Base-by-base conservation (phyloP, 2,113 vertebrate genomes). In the Gymnorhina tibicen region DNA sequence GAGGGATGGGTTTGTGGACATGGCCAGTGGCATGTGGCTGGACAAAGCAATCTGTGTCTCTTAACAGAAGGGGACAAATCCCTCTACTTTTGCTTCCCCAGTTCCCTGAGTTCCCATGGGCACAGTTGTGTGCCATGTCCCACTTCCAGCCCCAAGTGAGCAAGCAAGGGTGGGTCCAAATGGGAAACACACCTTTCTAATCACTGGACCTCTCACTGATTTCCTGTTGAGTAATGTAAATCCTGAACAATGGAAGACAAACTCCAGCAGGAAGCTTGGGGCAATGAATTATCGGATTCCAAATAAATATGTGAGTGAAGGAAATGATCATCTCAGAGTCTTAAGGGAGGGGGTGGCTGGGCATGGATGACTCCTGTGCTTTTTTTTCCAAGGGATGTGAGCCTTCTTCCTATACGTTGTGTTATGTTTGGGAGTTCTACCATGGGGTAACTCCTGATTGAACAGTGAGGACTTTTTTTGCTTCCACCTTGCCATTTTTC, bases 221-320 rank as follows among this genome's bases (percentile, higher is more conserved):
- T 97, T 97, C 97, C 97, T 80, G 84, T 82, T 96, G 97, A 95
- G 96, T 97, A 93, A 96, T 95, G 78, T 93, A 83, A 94, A 91
- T 87, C 84, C 63, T 80, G 78, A 97, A 97, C 95, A 97, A 97
- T 96, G 91, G 86, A 81, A 96, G 92, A 94, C 62, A 96, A 93
- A 86, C 81, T 90, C 84, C 91, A 95, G 84, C 94, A 96, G 97
- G 97, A 97, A 97, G 78, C 94, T 55, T 74, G 68, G 67, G 56
- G 87, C 87, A 91, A 41, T 95, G 94, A 95, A 95, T 96, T 95
- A 96, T 89, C 89, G 7, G 77, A 73, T 91, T 97, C 69, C 91
- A 97, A 97, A 96, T 91, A 96, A 96, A 93, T 73, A 91, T 14
- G 13, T 66, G 78, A 96, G 60, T 0, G 10, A 93, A 95, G 95